Evolutionary conservation across 2,113 vertebrate species (phyloP).

Genomic region (Crotalus helleri): DNA sequence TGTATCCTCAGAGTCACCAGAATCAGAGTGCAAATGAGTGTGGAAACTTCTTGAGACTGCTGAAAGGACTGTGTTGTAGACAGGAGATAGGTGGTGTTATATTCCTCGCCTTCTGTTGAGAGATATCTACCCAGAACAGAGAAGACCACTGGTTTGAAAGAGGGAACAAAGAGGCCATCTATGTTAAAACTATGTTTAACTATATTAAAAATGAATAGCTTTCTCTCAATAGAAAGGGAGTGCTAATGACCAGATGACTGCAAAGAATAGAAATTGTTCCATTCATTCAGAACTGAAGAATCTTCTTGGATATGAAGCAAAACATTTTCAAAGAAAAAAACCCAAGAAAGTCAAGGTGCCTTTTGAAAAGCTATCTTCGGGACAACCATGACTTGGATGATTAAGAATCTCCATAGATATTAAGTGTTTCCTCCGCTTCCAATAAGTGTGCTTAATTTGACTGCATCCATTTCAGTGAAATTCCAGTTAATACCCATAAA

Average conservation of each 20-base stretch:
- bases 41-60: neutral
- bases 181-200: neutral
- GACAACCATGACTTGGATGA: neutral
- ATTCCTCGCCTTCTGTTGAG: neutral
- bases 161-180: neutral
- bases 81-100: neutral
- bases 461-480: neutral
- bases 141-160: neutral
- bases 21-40: neutral
- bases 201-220: neutral
- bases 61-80: neutral
- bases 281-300: neutral
- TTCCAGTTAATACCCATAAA: neutral
- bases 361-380: neutral
- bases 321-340: neutral
- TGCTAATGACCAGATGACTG: neutral
- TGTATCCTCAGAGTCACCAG: neutral
- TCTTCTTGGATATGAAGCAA: neutral
- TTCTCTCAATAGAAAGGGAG: neutral
- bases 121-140: neutral
- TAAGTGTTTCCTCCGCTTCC: neutral
- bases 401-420: neutral
- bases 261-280: neutral
- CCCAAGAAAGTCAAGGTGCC: neutral
- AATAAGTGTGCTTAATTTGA: neutral